phyloP scores from a whole-genome alignment of 2,888 invertebrate species.

The Epirrhoe alternata region DNA sequence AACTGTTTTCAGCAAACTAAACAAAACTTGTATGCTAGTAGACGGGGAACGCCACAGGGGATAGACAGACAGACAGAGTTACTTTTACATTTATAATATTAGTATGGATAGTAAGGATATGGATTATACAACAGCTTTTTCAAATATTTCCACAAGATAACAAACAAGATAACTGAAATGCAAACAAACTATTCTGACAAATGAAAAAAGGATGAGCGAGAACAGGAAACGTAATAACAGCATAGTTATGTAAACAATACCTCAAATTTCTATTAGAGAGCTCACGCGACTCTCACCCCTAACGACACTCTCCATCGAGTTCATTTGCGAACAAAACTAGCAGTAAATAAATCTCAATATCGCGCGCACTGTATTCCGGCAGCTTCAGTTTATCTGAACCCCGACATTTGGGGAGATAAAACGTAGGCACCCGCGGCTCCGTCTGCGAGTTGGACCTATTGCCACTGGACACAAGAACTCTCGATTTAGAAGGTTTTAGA shows the following conservation, averaged over 20 bases:
- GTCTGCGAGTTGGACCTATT: background rate
- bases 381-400: slow-evolving; percentile 17
- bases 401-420: slow-evolving; percentile 18
- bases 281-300: slow-evolving; percentile 14
- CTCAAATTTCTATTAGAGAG: slow-evolving; percentile 8
- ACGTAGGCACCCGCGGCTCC: slow-evolving; percentile 8
- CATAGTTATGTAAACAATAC: slow-evolving; percentile 7
- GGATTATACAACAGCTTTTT: no score
- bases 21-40: no score
- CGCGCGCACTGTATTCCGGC: slow-evolving; percentile 9
- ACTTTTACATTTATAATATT: no score
- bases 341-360: slow-evolving; percentile 33
- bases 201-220: background rate
- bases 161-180: background rate
- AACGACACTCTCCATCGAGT: background rate
- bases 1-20: no score
- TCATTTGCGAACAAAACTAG: slow-evolving; percentile 17
- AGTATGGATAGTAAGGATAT: no score
- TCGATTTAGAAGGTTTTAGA: no score
- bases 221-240: background rate
- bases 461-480: background rate
- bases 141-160: background rate
- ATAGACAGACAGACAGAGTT: no score
- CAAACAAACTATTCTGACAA: background rate
- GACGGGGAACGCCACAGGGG: no score